Evolutionary conservation across 1,140 invertebrate genomes (phyloP).

Genomic region (Atta cephalotes): DNA sequence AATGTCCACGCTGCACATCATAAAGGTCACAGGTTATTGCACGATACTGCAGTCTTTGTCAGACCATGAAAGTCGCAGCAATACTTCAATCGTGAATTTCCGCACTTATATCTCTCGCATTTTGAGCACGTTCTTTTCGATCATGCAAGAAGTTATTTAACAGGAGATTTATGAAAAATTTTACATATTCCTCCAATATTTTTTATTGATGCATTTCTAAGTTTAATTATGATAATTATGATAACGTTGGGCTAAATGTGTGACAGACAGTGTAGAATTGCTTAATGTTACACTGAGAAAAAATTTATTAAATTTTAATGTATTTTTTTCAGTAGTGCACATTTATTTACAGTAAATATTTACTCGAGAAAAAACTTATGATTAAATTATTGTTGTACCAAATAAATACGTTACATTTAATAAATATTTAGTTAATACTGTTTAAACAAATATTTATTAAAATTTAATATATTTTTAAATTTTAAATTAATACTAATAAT

Average conservation of each 20-base stretch:
- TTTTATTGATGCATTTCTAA: neutral
- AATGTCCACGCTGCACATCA: slow-evolving; percentile 12
- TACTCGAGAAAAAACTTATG: too few relatives aligned
- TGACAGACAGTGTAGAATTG: neutral
- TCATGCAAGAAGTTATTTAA: slow-evolving; percentile 22
- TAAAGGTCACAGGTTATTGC: slow-evolving; percentile 41
- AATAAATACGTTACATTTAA: too few relatives aligned
- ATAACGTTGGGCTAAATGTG: neutral
- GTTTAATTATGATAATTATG: slow-evolving; percentile 2
- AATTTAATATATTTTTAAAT: too few relatives aligned
- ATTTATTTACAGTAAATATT: too few relatives aligned
- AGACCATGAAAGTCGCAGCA: slow-evolving; percentile 42
- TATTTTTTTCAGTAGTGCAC: too few relatives aligned
- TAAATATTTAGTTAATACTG: too few relatives aligned
- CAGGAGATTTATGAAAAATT: neutral
- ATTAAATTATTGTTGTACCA: too few relatives aligned
- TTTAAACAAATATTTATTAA: too few relatives aligned
- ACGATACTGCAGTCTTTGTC: slow-evolving; percentile 44
- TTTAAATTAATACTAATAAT: too few relatives aligned
- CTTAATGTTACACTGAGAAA: neutral
- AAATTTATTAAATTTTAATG: too few relatives aligned
- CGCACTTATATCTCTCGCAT: slow-evolving; percentile 1
- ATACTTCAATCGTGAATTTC: slow-evolving; percentile 42
- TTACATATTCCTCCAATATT: neutral
- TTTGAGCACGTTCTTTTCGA: slow-evolving; percentile 3